Evolutionary conservation across 2,888 invertebrate genomes (phyloP).

Genomic region (Limnephilus lunatus): DNA sequence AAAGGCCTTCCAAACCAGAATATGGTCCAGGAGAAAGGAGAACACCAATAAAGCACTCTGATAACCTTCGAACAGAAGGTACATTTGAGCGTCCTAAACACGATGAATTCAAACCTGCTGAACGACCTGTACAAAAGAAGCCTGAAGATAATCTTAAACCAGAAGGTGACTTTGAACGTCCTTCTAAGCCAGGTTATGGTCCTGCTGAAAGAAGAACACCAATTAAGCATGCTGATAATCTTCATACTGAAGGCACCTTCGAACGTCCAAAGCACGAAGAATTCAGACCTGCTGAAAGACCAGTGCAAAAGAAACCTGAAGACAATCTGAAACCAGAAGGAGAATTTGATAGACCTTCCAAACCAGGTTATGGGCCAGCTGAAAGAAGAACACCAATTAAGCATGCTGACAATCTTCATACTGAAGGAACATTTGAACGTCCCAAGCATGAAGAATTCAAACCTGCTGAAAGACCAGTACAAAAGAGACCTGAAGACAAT

Average conservation of each 20-base stretch:
- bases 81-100: constrained; percentile 74
- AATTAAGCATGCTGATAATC: constrained; percentile 76
- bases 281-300: constrained; percentile 74
- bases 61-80: constrained; percentile 79
- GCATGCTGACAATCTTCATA: constrained; percentile 74
- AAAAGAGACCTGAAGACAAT: constrained; percentile 72
- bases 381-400: constrained; percentile 71
- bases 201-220: constrained; percentile 75
- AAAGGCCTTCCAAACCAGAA: constrained; percentile 75
- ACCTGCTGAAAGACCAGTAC: constrained; percentile 72
- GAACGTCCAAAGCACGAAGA: constrained; percentile 72
- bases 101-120: constrained; percentile 73
- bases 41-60: constrained; percentile 79
- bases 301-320: constrained; percentile 73
- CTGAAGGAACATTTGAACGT: constrained; percentile 77
- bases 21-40: constrained; percentile 78
- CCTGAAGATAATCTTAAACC: constrained; percentile 78
- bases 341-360: constrained; percentile 73
- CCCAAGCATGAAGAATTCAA: constrained; percentile 71
- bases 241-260: constrained; percentile 79
- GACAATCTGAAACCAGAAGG: constrained; percentile 79
- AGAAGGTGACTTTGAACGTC: constrained; percentile 78
- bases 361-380: constrained; percentile 70
- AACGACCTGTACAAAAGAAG: constrained; percentile 72
- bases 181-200: constrained; percentile 72